Evolutionary conservation across 2,888 invertebrate genomes (phyloP).

Genomic region (Drosophila paramelanica): DNA sequence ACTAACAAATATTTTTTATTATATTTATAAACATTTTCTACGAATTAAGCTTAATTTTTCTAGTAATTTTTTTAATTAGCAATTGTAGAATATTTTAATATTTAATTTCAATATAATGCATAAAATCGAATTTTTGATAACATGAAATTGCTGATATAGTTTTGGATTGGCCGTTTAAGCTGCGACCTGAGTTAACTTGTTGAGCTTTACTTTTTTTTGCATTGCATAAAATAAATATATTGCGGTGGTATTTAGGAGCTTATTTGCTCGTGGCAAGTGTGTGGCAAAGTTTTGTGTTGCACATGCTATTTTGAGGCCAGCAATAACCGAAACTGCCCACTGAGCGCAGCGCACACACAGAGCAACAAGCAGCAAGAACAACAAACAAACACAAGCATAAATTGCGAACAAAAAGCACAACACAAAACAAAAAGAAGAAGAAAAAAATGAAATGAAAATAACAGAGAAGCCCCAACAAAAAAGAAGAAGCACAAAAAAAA

Average conservation of each 20-base stretch:
- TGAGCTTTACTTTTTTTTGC: not conserved
- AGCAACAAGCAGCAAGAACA: constrained; percentile 25
- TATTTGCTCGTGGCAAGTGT: constrained; percentile 38
- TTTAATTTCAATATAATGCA: too few species aligned
- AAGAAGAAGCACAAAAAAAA: constrained; percentile 32
- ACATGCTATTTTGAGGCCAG: constrained; percentile 8
- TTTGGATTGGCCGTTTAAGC: too few species aligned
- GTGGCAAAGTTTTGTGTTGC: constrained; percentile 22
- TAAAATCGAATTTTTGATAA: not conserved
- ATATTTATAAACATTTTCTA: too few species aligned
- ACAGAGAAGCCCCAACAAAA: constrained; percentile 18
- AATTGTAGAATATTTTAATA: too few species aligned
- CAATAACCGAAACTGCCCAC: constrained; percentile 42
- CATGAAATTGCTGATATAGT: too few species aligned
- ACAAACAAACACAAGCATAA: constrained; percentile 44
- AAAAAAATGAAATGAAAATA: constrained; percentile 1
- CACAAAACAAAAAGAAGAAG: not conserved
- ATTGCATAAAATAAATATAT: not conserved
- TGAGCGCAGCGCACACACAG: constrained; percentile 20
- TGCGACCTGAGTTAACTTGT: not conserved
- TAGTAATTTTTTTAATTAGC: too few species aligned
- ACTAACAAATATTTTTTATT: too few species aligned
- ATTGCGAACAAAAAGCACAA: constrained; percentile 33
- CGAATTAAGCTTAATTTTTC: too few species aligned
- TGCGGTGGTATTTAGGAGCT: constrained; percentile 17